A percentile compares a stretch with the other conserved stretches of the same genome.
phyloP scores from a whole-genome alignment of 1,140 invertebrate species.

The Meloidogyne floridensis region DNA sequence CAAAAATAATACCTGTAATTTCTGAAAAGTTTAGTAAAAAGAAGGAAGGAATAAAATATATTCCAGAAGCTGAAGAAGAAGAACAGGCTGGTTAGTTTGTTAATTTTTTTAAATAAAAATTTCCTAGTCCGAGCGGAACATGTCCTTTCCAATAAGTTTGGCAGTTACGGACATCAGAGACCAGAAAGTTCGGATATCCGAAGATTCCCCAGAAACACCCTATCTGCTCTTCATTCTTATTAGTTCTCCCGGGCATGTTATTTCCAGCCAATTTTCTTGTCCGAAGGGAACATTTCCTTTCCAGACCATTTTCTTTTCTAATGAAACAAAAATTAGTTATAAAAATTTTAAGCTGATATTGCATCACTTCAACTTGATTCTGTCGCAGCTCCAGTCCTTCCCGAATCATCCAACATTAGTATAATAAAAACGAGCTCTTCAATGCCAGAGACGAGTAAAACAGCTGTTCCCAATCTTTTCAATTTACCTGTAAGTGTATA shows the following conservation, averaged over 20 bases:
- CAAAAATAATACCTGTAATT: constrained; percentile 21
- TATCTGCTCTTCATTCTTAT: no score
- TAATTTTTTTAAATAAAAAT: no score
- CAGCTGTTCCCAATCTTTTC: constrained; percentile 31
- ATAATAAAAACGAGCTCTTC: not conserved
- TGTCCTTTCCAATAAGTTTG: no score
- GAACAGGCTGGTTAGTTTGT: constrained; percentile 19
- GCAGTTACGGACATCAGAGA: no score
- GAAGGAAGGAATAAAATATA: not conserved
- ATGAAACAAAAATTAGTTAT: not conserved
- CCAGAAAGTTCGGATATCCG: no score
- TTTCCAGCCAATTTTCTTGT: no score
- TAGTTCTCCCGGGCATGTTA: no score
- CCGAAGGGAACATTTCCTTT: no score
- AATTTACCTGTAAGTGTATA: constrained; percentile 28
- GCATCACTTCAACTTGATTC: constrained; percentile 33
- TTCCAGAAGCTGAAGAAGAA: constrained; percentile 43
- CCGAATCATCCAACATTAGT: not conserved
- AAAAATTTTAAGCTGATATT: constrained; percentile 13
- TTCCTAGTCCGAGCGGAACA: no score
- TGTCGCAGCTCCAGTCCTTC: not conserved
- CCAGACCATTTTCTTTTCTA: not conserved
- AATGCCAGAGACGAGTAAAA: not conserved
- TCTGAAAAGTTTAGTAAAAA: constrained; percentile 27
- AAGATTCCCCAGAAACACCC: no score